Base-by-base conservation (phyloP, 2,888 invertebrate genomes). In the Stratiomys singularior region DNA sequence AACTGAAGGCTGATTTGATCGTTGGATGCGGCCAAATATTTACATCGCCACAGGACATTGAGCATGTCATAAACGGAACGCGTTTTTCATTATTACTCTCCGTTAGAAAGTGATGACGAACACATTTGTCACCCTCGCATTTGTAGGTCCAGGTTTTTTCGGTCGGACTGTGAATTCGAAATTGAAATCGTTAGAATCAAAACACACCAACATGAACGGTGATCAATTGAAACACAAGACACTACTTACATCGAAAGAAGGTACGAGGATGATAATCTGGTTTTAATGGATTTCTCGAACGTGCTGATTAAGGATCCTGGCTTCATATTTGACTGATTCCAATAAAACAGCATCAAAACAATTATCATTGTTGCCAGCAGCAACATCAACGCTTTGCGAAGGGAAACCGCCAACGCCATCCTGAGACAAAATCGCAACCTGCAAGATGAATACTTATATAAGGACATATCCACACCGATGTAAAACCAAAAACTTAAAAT, bases 1-100 rank as follows among this genome's bases (percentile, higher is more conserved):
- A 90, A 80, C 92, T 92, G 27, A 94, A 89, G 80, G 90, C 89
- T 37, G 92, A 90, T 78, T 91, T 91, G 0, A 92, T 92, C 1
- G 93, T 94, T 72, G 95, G 94, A 85, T 92, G 92, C 30, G 95
- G 95, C 95, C 94, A 95, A 28, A 94, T 89, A 82, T 93, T 92
- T 2, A 86, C 84, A 76, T 86, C 86, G 28, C 93, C 93, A 86
- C 95, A 95, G 18, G 93, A 89, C 90, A 95, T 94, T 83, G 92
- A 92, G 87, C 95, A 95, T 7, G 93, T 93, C 56, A 91, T 89
- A 81, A 94, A 88, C 5, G 93, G 92, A 82, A 92, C 79, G 89
- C 89, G 85, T 78, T 85, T 83, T 81, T 80, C 82, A 82, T 86
- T 79, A 63, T 80, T 87, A 82, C 30, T 87, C 87, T 37, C 86